These are phyloP conservation scores for Anolis apletophallus DNA, from an alignment of 2,797 vertebrate species.

Conservation along the genomic window DNA sequence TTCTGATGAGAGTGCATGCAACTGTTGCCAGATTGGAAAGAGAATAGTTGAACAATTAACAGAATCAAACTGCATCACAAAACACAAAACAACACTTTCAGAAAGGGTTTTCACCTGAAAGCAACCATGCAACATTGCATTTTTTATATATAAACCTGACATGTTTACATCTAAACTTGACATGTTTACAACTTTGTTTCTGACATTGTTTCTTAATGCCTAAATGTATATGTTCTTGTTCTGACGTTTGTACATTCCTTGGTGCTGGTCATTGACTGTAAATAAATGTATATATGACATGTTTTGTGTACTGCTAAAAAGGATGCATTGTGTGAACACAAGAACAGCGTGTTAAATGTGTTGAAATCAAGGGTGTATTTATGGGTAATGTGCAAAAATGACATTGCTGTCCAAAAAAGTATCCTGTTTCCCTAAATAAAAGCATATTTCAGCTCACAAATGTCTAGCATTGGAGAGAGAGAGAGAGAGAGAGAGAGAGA, in stretches of 20 bases:
- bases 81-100: constrained; percentile 18
- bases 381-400: too few species aligned
- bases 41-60: neutral
- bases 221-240: too few species aligned
- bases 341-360: neutral
- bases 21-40: neutral
- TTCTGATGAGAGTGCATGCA: neutral
- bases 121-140: neutral
- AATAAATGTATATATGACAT: neutral
- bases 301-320: neutral
- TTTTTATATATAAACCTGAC: neutral
- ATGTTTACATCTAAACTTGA: too few species aligned
- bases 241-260: too few species aligned
- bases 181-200: too few species aligned
- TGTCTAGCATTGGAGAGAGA: too few species aligned
- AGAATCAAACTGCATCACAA: neutral
- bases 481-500: too few species aligned
- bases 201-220: too few species aligned
- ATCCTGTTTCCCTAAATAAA: too few species aligned
- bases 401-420: too few species aligned
- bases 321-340: neutral
- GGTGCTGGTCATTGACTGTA: too few species aligned
- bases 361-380: neutral
- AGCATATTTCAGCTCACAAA: too few species aligned
- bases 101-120: neutral